Percentiles rank a stretch among this genome's conserved stretches.
Conservation (phyloP, 92 coral and sea anemone genomes). For the Bergia puertoricense region DNA sequence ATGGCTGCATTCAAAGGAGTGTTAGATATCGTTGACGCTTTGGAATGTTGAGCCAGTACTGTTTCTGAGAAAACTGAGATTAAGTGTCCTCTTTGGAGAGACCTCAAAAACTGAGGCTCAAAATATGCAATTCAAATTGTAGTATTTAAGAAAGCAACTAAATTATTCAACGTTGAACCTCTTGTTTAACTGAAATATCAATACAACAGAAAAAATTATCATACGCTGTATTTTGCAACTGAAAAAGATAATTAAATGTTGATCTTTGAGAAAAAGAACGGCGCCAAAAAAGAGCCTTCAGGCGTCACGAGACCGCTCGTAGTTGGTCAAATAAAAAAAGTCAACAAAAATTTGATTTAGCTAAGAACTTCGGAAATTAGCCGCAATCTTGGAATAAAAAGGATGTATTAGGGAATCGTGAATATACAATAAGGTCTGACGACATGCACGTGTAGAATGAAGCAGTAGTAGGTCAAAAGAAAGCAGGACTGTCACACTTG, state of each 20-base stretch:
- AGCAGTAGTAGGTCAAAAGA: neutral
- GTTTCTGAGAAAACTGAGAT: neutral
- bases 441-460: neutral
- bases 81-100: neutral
- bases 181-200: neutral
- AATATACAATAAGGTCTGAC: neutral
- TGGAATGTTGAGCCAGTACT: neutral
- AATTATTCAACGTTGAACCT: neutral
- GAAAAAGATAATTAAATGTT: neutral
- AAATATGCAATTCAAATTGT: too few relatives aligned
- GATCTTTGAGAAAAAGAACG: neutral
- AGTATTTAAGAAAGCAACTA: too few relatives aligned
- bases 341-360: neutral
- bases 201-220: neutral
- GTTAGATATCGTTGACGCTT: neutral
- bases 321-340: neutral
- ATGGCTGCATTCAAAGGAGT: neutral
- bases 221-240: neutral
- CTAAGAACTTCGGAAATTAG: neutral
- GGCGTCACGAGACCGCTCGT: neutral
- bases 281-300: neutral
- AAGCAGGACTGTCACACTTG: too few relatives aligned
- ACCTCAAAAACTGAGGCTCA: neutral
- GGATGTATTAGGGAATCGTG: too few relatives aligned
- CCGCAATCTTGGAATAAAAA: neutral